phyloP scores from a whole-genome alignment of 2,888 invertebrate genomes.

The Plagodis dolabraria region DNA sequence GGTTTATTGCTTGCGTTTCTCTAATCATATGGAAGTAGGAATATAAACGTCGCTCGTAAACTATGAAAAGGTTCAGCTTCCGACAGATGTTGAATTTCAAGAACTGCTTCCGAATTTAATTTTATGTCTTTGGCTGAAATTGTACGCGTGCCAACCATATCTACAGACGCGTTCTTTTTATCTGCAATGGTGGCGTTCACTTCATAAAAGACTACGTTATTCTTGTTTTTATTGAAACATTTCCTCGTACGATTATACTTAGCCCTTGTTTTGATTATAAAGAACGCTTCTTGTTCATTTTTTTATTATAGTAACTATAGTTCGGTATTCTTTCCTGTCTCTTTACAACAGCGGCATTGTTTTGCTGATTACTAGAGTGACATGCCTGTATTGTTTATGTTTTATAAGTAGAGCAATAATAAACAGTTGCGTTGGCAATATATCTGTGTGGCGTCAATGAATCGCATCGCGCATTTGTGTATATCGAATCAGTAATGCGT shows the following conservation, averaged over 20 bases:
- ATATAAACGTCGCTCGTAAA: slow-evolving; percentile 51
- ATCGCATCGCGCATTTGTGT: slow-evolving; percentile 59
- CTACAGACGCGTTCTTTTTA: slow-evolving; percentile 30
- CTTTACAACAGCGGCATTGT: slow-evolving; percentile 29
- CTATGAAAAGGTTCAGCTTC: slow-evolving; percentile 60
- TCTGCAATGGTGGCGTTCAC: slow-evolving; percentile 26
- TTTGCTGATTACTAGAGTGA: slow-evolving; percentile 34
- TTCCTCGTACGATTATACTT: slow-evolving; percentile 31
- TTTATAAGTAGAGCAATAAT: slow-evolving; percentile 53
- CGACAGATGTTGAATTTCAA: slow-evolving; percentile 57
- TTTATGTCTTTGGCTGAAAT: slow-evolving; percentile 44
- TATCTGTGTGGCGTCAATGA: slow-evolving; percentile 72
- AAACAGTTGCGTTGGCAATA: slow-evolving; percentile 66
- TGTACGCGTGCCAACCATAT: slow-evolving; percentile 40
- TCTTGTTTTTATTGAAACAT: slow-evolving; percentile 27
- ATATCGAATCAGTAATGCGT: slow-evolving; percentile 53
- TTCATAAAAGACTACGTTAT: slow-evolving; percentile 40
- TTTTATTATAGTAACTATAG: slow-evolving; percentile 20
- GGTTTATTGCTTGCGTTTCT: slow-evolving; percentile 54
- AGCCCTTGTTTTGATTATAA: slow-evolving; percentile 35
- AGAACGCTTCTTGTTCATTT: slow-evolving; percentile 23
- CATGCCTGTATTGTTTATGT: slow-evolving; percentile 55
- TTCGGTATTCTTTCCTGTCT: slow-evolving; percentile 14
- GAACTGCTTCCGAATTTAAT: slow-evolving; percentile 47
- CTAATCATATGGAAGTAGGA: slow-evolving; percentile 50